A percentile compares a stretch with the other conserved stretches of the same genome.
Evolutionary conservation across 2,888 invertebrate genomes (phyloP).

Genomic region (Acanthosoma haemorrhoidale): DNA sequence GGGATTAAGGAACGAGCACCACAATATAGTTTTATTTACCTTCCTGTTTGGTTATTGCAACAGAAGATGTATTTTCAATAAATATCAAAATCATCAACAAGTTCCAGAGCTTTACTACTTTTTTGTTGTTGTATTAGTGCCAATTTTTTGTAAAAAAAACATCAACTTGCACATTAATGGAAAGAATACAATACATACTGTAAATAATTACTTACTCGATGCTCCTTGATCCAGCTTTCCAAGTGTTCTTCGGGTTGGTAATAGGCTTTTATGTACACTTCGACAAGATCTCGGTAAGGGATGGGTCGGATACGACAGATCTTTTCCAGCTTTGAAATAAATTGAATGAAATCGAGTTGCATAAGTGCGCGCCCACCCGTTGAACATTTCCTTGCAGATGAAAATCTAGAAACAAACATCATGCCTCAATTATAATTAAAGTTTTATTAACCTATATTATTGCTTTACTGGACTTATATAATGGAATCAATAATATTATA

Average conservation of each 20-base stretch:
- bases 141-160: slow-evolving; percentile 11
- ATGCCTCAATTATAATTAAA: no score
- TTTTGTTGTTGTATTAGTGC: no score
- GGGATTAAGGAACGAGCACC: no score
- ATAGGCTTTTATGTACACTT: slow-evolving; percentile 92
- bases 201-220: slow-evolving; percentile 61
- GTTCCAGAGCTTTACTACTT: no score
- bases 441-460: no score
- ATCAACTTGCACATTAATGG: background rate
- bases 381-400: slow-evolving; percentile 86
- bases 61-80: no score
- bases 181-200: slow-evolving; percentile 3
- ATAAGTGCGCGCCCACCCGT: slow-evolving; percentile 94
- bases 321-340: slow-evolving; percentile 83
- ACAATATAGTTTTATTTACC: no score
- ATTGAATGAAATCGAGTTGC: slow-evolving; percentile 95
- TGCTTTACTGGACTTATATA: no score
- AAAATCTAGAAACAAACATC: slow-evolving; percentile 57
- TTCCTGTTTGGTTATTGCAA: no score
- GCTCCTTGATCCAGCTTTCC: slow-evolving; percentile 81
- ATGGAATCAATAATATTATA: no score
- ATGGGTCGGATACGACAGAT: slow-evolving; percentile 77
- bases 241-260: slow-evolving; percentile 84
- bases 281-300: slow-evolving; percentile 85
- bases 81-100: no score